These are phyloP conservation scores for Ellobium chinense DNA, from an alignment of 2,888 invertebrate genomes.

Conservation along the genomic window DNA sequence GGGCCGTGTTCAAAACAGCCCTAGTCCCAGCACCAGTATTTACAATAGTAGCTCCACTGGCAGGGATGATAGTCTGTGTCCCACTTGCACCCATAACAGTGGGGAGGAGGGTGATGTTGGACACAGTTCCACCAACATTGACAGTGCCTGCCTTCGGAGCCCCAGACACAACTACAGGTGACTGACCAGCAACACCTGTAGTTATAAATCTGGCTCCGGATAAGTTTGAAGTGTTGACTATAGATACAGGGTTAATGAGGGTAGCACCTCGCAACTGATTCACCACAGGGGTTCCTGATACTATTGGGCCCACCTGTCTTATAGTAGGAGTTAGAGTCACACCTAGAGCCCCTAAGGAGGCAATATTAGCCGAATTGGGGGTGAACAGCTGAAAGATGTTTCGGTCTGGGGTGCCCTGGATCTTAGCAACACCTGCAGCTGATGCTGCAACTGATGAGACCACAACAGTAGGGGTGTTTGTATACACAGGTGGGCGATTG, in stretches of 20 bases:
- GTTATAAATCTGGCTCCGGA: constrained; percentile 54
- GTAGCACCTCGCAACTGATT: constrained; percentile 46
- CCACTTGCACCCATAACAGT: constrained; percentile 44
- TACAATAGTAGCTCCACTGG: constrained; percentile 31
- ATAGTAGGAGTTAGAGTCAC: constrained; percentile 40
- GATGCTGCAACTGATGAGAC: neutral
- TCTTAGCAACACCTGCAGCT: constrained; percentile 17
- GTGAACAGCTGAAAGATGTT: constrained; percentile 46
- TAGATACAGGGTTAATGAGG: constrained; percentile 39
- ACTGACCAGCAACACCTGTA: constrained; percentile 44
- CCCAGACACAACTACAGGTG: constrained; percentile 52
- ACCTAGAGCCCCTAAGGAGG: constrained; percentile 5
- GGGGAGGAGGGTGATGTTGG: constrained; percentile 45
- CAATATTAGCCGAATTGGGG: constrained; percentile 33
- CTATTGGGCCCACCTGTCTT: constrained; percentile 22
- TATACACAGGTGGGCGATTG: neutral
- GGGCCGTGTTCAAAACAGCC: constrained; percentile 37
- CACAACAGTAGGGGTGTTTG: neutral
- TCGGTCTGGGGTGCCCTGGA: constrained; percentile 33
- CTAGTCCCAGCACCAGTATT: constrained; percentile 29
- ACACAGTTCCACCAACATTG: constrained; percentile 15
- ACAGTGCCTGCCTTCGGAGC: constrained; percentile 44
- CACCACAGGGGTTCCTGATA: constrained; percentile 31
- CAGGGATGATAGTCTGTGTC: constrained; percentile 29
- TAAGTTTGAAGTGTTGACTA: constrained; percentile 44